Evolutionary conservation across 2,797 vertebrate species (phyloP), one percentile per base, ranked within the genome.

Genomic region (Etheostoma nigrum): DNA sequence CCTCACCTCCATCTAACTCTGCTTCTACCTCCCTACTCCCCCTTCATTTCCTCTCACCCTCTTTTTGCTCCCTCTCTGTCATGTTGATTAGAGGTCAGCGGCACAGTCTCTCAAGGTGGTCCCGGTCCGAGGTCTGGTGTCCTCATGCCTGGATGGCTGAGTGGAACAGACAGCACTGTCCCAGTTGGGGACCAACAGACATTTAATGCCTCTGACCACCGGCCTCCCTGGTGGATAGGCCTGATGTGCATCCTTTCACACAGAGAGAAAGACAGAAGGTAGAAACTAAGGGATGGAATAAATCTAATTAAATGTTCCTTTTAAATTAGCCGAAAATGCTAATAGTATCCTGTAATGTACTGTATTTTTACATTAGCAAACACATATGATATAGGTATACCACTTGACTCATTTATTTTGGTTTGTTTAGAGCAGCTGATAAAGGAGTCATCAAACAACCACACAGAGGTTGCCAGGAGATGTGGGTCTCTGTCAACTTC

Each of bases 131-230:
- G 79, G 81, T 82, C 75, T 72, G 74, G 64, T 51, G 59, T 84
- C 71, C 81, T 92, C 90, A 88, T 74, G 85, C 86, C 79, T 62
- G 83, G 74, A 67, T 86, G 88, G 72, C 79, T 94, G 90, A 94
- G 79, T 84, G 71, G 78, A 93, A 81, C 73, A 47, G 93, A 92
- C 93, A 93, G 86, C 76, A 73, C 49, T 8, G 75, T 91, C 91
- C 92, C 90, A 73, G 73, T 77, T 86, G 92, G 85, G 88, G 82
- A 79, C 79, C 79, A 36, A 60, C 77, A 88, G 86, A 89, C 88
- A 91, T 89, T 92, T 89, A 95, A 90, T 88, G 89, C 85, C 86
- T 92, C 75, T 88, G 89, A 92, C 91, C 88, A 87, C 54, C 18
- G 61, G 66, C 30, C 76, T 91, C 91, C 81, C 86, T 49, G 66